Conservation (phyloP, 2,888 invertebrate genomes). For the Thalpophila matura region DNA sequence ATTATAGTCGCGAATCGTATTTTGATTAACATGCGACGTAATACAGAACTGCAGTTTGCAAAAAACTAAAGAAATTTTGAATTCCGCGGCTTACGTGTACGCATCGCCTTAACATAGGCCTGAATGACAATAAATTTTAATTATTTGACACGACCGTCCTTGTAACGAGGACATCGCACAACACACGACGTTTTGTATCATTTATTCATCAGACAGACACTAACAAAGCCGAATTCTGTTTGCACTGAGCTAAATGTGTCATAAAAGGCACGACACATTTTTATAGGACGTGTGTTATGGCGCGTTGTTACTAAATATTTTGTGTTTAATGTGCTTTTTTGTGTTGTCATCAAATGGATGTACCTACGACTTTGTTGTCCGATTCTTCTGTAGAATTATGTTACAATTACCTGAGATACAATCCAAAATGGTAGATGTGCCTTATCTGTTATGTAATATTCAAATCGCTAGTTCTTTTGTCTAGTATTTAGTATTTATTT, state of each 20-base stretch:
- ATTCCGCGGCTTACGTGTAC: too few species aligned
- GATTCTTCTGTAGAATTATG: too few species aligned
- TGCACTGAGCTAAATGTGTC: slow-evolving; percentile 59
- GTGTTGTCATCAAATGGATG: slow-evolving; percentile 21
- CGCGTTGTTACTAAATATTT: slow-evolving; percentile 38
- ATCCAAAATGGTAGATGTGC: too few species aligned
- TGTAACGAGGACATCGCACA: slow-evolving; percentile 41
- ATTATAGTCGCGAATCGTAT: too few species aligned
- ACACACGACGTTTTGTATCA: slow-evolving; percentile 55
- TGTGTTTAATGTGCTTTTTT: slow-evolving; percentile 33
- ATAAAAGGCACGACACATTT: slow-evolving; percentile 53
- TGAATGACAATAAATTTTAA: slow-evolving; percentile 53
- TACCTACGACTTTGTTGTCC: slow-evolving; percentile 3
- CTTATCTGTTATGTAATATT: too few species aligned
- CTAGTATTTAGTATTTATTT: too few species aligned
- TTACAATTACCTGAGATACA: too few species aligned
- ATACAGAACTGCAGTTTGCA: too few species aligned
- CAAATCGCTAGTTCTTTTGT: too few species aligned
- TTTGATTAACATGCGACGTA: too few species aligned
- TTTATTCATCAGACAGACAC: slow-evolving; percentile 74
- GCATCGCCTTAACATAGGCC: neutral
- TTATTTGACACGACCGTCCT: slow-evolving; percentile 42
- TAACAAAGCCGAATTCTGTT: slow-evolving; percentile 70
- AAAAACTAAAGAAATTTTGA: too few species aligned
- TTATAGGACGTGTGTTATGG: slow-evolving; percentile 52